These are phyloP conservation scores for Gambusia holbrooki DNA, from an alignment of 2,113 vertebrate genomes.

Conservation along the genomic window DNA sequence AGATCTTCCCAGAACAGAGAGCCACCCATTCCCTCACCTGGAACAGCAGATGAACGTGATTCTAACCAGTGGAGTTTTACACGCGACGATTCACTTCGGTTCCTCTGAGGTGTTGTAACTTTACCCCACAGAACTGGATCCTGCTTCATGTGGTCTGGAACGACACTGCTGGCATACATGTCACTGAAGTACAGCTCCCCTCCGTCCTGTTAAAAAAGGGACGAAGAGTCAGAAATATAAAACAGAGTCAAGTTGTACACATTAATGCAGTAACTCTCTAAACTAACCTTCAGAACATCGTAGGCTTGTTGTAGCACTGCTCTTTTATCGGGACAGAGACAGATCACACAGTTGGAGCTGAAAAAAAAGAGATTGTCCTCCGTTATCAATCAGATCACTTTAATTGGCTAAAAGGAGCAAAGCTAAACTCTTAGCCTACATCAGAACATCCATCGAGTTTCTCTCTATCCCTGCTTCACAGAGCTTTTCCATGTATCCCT, in stretches of 20 bases:
- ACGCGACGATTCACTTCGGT: background rate
- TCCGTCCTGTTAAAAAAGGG: constrained; percentile 61
- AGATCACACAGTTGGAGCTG: constrained; percentile 82
- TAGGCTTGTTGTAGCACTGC: constrained; percentile 74
- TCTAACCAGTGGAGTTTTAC: background rate
- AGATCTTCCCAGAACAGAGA: constrained; percentile 75
- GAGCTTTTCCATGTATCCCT: constrained; percentile 80
- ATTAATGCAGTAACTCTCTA: background rate
- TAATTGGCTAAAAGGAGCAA: background rate
- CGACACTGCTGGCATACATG: constrained; percentile 75
- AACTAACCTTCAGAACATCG: constrained; percentile 71
- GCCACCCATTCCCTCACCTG: constrained; percentile 79
- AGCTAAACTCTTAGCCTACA: constrained; percentile 57
- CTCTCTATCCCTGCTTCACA: constrained; percentile 68
- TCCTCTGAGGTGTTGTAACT: background rate
- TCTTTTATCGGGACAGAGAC: constrained; percentile 78
- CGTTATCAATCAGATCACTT: background rate
- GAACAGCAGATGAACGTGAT: background rate
- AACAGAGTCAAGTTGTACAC: background rate
- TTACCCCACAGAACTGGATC: constrained; percentile 78
- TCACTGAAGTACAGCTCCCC: constrained; percentile 81
- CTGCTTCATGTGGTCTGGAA: constrained; percentile 75
- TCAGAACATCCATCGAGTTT: constrained; percentile 69
- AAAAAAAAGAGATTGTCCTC: background rate
- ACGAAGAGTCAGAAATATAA: background rate